These are phyloP conservation scores for Diploscapter pachys DNA, from an alignment of 1,140 invertebrate species.

Conservation along the genomic window DNA sequence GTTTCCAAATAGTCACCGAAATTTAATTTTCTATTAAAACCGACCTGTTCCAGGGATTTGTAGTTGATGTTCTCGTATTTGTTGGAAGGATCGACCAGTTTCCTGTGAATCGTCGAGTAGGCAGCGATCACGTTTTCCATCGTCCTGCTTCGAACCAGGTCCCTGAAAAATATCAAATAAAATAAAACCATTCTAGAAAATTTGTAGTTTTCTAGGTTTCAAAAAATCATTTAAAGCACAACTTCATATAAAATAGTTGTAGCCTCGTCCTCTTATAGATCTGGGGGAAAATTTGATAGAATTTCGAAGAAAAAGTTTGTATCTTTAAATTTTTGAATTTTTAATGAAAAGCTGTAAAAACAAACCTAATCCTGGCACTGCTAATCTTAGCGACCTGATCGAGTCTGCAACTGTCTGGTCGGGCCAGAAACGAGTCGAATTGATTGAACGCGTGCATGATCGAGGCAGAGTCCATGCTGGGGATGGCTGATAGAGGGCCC, in stretches of 20 bases:
- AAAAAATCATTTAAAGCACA: too few species aligned
- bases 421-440: conserved; percentile 47
- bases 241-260: too few species aligned
- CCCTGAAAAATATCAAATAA: conserved; percentile 35
- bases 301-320: too few species aligned
- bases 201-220: too few species aligned
- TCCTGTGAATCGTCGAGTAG: conserved; percentile 44
- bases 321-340: background rate
- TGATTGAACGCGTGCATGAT: conserved; percentile 78
- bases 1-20: too few species aligned
- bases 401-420: conserved; percentile 48
- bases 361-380: conserved; percentile 40
- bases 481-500: conserved; percentile 75
- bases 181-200: background rate
- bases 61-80: conserved; percentile 37
- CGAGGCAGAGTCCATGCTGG: conserved; percentile 82
- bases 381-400: conserved; percentile 47
- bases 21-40: too few species aligned
- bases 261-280: too few species aligned
- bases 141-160: conserved; percentile 48
- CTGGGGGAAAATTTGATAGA: too few species aligned
- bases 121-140: conserved; percentile 51
- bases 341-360: background rate
- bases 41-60: conserved; percentile 48
- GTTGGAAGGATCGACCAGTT: conserved; percentile 46